Evolutionary conservation across 2,888 invertebrate species (phyloP).

Genomic region (Prenolepis imparis): DNA sequence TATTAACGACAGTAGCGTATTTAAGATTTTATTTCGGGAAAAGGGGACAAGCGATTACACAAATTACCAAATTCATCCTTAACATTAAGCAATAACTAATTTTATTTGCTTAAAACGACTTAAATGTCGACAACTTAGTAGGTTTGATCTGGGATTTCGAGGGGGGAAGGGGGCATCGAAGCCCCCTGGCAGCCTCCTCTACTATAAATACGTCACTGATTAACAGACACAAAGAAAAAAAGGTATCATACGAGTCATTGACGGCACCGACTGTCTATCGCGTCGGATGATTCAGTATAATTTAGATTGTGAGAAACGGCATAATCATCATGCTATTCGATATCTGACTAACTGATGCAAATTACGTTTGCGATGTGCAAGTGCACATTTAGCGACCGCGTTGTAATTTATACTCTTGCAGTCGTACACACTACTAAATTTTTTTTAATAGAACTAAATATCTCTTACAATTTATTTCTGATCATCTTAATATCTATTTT

Average conservation of each 20-base stretch:
- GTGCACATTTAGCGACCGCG: not conserved
- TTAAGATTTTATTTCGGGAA: too few relatives aligned
- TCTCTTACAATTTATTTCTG: not conserved
- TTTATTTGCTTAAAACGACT: too few relatives aligned
- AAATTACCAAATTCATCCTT: too few relatives aligned
- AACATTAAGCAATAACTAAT: too few relatives aligned
- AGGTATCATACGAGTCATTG: slow-evolving; percentile 38
- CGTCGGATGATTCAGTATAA: slow-evolving; percentile 65
- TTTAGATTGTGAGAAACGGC: slow-evolving; percentile 23
- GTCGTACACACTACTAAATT: not conserved
- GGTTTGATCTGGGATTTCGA: too few relatives aligned
- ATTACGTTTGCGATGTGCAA: slow-evolving; percentile 16
- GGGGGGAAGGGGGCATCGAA: too few relatives aligned
- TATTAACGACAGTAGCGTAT: too few relatives aligned
- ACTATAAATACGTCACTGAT: not conserved
- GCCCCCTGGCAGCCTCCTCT: too few relatives aligned
- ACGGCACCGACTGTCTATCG: slow-evolving; percentile 1
- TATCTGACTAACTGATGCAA: slow-evolving; percentile 26
- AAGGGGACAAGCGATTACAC: too few relatives aligned
- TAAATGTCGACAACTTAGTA: too few relatives aligned
- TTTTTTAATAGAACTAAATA: not conserved
- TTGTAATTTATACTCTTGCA: not conserved
- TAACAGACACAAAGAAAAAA: slow-evolving; percentile 20
- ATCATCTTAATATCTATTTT: not conserved
- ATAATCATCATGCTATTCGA: slow-evolving; percentile 23